Evolutionary conservation across 2,113 vertebrate genomes (phyloP).

Genomic region (Ascaphus truei): DNA sequence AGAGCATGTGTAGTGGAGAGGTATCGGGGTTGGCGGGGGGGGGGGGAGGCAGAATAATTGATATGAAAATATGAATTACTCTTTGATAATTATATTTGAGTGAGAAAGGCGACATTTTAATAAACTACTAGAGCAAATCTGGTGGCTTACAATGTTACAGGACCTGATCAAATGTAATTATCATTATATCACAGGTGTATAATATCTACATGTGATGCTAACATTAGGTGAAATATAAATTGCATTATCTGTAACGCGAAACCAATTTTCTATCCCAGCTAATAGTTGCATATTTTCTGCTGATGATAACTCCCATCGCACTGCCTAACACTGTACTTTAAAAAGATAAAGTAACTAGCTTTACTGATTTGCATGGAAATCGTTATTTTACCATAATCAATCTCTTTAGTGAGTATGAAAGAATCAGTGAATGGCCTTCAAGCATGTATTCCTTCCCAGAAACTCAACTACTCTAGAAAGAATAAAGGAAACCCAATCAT

Average conservation of each 20-base stretch:
- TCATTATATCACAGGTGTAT: background rate
- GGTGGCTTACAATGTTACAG: background rate
- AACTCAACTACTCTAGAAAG: background rate
- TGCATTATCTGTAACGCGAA: background rate
- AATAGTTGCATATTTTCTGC: background rate
- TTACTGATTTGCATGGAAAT: background rate
- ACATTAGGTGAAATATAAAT: background rate
- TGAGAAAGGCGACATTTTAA: background rate
- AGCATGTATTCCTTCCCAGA: background rate
- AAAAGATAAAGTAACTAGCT: background rate
- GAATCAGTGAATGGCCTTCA: background rate
- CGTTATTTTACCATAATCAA: background rate
- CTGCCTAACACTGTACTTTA: no score
- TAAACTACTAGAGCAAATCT: background rate
- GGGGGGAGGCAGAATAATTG: no score
- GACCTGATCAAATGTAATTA: constrained; percentile 17
- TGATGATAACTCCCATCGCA: no score
- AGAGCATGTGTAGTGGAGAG: no score
- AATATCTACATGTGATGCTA: background rate
- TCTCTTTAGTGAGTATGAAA: background rate
- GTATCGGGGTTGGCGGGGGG: no score
- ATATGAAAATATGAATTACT: no score
- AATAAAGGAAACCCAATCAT: no score
- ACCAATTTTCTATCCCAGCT: background rate
- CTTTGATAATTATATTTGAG: background rate